phyloP scores from a whole-genome alignment of 2,113 vertebrate species.

The Thinocorus orbignyianus region DNA sequence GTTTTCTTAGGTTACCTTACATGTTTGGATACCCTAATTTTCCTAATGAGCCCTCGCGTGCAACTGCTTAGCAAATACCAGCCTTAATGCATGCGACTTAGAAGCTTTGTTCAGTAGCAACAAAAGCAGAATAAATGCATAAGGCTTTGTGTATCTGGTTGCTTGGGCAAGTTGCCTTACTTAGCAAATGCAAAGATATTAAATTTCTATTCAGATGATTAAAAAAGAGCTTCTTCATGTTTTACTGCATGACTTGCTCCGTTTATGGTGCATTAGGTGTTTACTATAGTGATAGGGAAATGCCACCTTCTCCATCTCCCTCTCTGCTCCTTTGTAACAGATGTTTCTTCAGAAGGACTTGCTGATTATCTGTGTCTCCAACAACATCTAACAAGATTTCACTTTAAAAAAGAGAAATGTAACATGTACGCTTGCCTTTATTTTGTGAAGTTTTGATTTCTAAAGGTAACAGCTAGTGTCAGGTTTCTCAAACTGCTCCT shows the following conservation, averaged over 20 bases:
- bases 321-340: slow-evolving; percentile 33
- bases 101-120: slow-evolving; percentile 63
- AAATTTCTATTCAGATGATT: slow-evolving; percentile 81
- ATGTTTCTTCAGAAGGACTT: slow-evolving; percentile 29
- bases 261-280: slow-evolving; percentile 65
- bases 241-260: slow-evolving; percentile 68
- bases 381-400: background rate
- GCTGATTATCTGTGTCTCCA: slow-evolving; percentile 6
- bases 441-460: slow-evolving; percentile 35
- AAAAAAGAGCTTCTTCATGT: slow-evolving; percentile 77
- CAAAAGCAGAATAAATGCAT: slow-evolving; percentile 70
- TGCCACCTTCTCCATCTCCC: slow-evolving; percentile 24
- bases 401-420: background rate
- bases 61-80: slow-evolving; percentile 54
- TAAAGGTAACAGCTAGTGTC: slow-evolving; percentile 55
- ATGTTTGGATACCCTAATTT: slow-evolving; percentile 57
- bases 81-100: slow-evolving; percentile 67
- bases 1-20: slow-evolving; percentile 46
- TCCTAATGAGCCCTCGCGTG: slow-evolving; percentile 45
- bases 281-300: slow-evolving; percentile 68
- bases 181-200: slow-evolving; percentile 80
- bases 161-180: slow-evolving; percentile 68
- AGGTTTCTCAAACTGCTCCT: slow-evolving; percentile 51
- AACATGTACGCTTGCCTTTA: background rate
- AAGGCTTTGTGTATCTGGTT: slow-evolving; percentile 74